Base-by-base conservation (phyloP, 2,113 vertebrate genomes). In the Anoura caudifer region DNA sequence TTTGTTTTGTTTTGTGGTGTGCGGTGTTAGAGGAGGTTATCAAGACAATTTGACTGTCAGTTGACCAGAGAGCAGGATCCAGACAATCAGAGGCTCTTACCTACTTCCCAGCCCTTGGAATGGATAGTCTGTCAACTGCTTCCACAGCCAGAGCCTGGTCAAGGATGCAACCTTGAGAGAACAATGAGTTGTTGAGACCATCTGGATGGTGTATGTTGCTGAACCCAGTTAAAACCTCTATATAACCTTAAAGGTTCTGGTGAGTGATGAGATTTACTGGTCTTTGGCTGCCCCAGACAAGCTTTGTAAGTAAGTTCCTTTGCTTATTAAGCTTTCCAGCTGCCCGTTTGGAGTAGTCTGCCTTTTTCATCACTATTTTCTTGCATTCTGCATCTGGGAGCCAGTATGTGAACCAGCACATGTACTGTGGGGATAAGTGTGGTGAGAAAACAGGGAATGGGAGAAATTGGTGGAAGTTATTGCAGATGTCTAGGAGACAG, bases 121-220 rank as follows among this genome's bases (percentile, higher is more conserved):
- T 70, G 41, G 61, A 87, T 0, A 11, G 26, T 70, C 73, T 4
- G 8, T 43, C 26, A 33, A 61, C 41, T 3, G 0, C 33, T 61
- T 4, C 41, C 20, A 81, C 43, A 81, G 26, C 26, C 5, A 22
- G 19, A 93, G 65, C 41, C n/a, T 59, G 50, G 87, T 93, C 28
- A 38, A 93, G 63, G 28, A 93, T 47, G 20, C 26, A 93, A 3
- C 65, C 52, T 81, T 52, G 65, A 93, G 38, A 59, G 41, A 80
- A 20, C 28, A 87, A 61, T n/a, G 83, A 72, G 75, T 52, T 84
- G 17, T 61, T 69, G 67, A 80, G 20, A 87, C 2, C 43, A 61
- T 47, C 84, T 81, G 75, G 50, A 50, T 61, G n/a, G 41, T 33
- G n/a, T n/a, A 36, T 0, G 17, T 54, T 26, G 43, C 36, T 63